These are phyloP conservation scores for Neoarius graeffei DNA, from an alignment of 2,113 vertebrate species.

Conservation along the genomic window DNA sequence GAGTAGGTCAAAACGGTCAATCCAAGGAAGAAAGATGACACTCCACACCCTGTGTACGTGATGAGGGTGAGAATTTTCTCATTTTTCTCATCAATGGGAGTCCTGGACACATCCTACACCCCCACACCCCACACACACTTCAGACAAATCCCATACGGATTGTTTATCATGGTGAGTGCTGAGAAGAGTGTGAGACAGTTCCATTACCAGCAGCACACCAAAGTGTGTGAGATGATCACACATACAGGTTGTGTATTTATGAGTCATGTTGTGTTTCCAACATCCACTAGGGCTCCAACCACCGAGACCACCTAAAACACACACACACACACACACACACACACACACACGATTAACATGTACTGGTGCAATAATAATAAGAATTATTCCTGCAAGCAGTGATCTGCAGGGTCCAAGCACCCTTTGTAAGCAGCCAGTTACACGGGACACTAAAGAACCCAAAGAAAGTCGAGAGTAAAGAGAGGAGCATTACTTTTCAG, in stretches of 20 bases:
- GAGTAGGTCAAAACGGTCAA: constrained; percentile 81
- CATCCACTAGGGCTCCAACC: constrained; percentile 85
- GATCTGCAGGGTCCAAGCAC: background rate
- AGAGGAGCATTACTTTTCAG: background rate
- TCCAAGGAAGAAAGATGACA: constrained; percentile 85
- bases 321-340: constrained; percentile 33
- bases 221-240: constrained; percentile 95
- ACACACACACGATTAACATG: background rate
- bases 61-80: constrained; percentile 78
- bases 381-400: background rate
- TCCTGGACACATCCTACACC: constrained; percentile 77
- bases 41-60: constrained; percentile 81
- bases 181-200: constrained; percentile 5
- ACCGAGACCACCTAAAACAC: constrained; percentile 77
- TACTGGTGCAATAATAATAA: background rate
- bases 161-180: background rate
- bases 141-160: too few species aligned
- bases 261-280: constrained; percentile 71
- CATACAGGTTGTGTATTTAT: constrained; percentile 82
- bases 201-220: constrained; percentile 83
- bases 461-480: background rate
- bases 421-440: background rate
- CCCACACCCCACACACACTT: constrained; percentile 10
- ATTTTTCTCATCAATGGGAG: constrained; percentile 64
- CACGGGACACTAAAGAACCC: background rate